Evolutionary conservation across 2,888 invertebrate genomes (phyloP), one percentile per base, ranked within the genome.

Genomic region (Lobophora halterata): DNA sequence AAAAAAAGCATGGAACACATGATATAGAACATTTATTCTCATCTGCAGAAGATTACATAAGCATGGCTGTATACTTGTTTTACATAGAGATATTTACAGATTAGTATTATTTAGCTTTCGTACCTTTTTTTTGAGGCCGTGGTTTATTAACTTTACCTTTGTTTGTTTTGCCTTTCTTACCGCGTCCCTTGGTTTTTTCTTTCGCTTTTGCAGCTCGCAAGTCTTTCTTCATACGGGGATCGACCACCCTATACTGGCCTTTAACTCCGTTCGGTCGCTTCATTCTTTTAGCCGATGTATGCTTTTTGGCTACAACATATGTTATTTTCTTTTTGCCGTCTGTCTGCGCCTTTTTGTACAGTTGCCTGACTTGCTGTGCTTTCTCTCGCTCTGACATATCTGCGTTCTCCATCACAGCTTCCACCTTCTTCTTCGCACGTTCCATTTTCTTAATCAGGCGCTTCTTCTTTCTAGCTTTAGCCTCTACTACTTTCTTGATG

Each of bases 401-500:
- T 0, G 90, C 89, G 68, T 93, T 95, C 35, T 98, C 98, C 88
- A 97, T 92, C 12, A 99, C 90, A n/a, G 92, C 91, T 72, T 99
- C 98, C 0, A 97, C 95, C 81, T 96, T 97, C 88, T 99, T 99
- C 86, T 97, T 95, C 0, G 97, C 98, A 64, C 94, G 96, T 52
- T 97, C 96, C 81, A 99, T 80, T 70, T 94, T 94, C 65, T 92
- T 93, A 41, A 95, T 73, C 48, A 95, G 93, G 52, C 97, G 93
- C 78, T 93, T 93, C 93, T 98, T 97, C 90, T 99, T 99, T 36
- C 99, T 92, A 0, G 97, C 97, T 82, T 97, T 99, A 0, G 99
- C 99, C 86, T 99, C 98, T 55, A 97, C 91, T 0, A 99, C 95
- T 82, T 99, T 99, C 87, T 99, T 99, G 46, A 99, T 97, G 6